Evolutionary conservation across 2,113 vertebrate species (phyloP), one percentile per base, ranked within the genome.

Genomic region (Corythaixoides concolor): DNA sequence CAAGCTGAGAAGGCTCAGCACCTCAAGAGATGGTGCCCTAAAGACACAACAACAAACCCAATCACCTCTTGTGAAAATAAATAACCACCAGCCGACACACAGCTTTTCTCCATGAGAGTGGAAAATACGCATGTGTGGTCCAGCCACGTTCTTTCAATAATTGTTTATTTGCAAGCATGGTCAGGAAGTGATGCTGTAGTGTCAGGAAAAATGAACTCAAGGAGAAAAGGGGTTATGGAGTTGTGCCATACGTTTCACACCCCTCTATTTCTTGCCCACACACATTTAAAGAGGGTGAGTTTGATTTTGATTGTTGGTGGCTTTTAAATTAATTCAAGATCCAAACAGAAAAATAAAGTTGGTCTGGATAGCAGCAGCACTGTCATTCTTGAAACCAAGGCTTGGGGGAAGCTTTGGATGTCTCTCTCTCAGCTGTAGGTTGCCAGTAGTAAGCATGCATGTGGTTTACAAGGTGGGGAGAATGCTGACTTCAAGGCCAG

Each of bases 1-100:
- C 87, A 94, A 92, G 79, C 59, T 92, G 85, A 95, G 92, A 88
- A 90, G n/a, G 53, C 56, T 93, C 87, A 89, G 70, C 80, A 94
- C 78, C 78, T 94, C 0, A 0, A 91, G 95, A 83, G 55, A 69
- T 11, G 17, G n/a, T 90, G 78, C 45, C 75, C 85, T 84, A 33
- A 94, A 92, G 92, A 86, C 76, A 86, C 0, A 5, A 92, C 83
- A 93, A 92, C 70, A 94, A 93, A 92, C 58, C 37, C 78, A 96
- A 12, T 55, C 0, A n/a, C 52, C 83, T 86, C 64, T 49, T 63
- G 21, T 86, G 64, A 86, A 93, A 95, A 95, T 59, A 96, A 96
- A 94, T 72, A 96, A 52, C 43, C 53, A 67, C 35, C 68, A 94
- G 80, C 66, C 19, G 2, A 82, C 87, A 63, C 64, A n/a, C 26